Conservation (phyloP, 2,888 invertebrate genomes). For the Halictus quadricinctus region DNA sequence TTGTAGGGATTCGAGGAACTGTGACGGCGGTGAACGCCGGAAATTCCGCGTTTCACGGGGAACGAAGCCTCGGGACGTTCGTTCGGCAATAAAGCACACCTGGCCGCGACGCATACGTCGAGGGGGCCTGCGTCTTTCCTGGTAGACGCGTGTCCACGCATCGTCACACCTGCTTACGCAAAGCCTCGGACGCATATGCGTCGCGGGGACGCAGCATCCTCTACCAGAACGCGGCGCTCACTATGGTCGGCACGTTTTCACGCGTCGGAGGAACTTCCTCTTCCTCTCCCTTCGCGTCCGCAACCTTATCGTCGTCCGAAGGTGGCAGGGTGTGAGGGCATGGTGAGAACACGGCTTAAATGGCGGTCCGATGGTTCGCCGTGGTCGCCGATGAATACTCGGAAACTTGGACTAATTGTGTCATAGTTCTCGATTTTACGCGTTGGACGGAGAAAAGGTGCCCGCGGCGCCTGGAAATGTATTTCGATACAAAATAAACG, state of each 20-base stretch:
- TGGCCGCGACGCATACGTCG: constrained; percentile 71
- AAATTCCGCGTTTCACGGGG: constrained; percentile 59
- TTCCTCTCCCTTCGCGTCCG: constrained; percentile 30
- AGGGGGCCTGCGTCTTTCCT: constrained; percentile 72
- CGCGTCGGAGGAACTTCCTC: constrained; percentile 48
- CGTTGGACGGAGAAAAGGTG: not conserved
- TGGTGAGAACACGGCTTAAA: constrained; percentile 75
- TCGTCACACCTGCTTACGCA: constrained; percentile 82
- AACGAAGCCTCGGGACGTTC: constrained; percentile 61
- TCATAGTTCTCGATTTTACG: not conserved
- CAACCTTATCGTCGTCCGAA: not conserved
- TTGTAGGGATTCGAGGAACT: constrained; percentile 26
- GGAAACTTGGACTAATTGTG: not conserved
- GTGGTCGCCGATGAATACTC: not conserved
- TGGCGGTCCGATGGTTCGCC: not conserved
- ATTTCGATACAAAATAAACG: not conserved
- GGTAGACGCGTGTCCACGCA: constrained; percentile 82
- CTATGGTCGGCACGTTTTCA: constrained; percentile 51
- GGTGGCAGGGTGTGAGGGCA: constrained; percentile 70
- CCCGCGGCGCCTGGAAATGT: not conserved
- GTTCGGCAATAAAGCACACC: constrained; percentile 78
- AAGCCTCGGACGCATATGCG: constrained; percentile 72
- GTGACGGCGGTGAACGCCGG: not conserved
- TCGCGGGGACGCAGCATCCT: constrained; percentile 58
- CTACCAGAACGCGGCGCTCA: constrained; percentile 49